Percentiles rank a stretch among this genome's conserved stretches.
Evolutionary conservation across 2,113 vertebrate genomes (phyloP).

Genomic region (Anhinga rufa): DNA sequence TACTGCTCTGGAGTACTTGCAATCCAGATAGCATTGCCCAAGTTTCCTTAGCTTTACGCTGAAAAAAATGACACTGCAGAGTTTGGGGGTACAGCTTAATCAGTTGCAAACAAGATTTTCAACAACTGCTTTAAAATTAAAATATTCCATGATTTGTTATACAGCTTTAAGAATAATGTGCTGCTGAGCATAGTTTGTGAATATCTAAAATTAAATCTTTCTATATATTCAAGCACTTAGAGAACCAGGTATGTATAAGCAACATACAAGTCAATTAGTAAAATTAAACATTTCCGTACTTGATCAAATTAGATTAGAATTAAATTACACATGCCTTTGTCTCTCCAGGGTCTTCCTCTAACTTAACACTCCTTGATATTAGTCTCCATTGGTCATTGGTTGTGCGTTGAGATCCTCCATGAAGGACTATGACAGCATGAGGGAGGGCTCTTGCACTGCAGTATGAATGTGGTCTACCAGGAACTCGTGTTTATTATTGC

Average conservation of each 20-base stretch:
- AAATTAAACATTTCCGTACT: neutral
- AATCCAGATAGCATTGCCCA: neutral
- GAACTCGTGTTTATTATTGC: neutral
- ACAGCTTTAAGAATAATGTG: neutral
- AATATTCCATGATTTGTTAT: neutral
- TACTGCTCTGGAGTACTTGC: neutral
- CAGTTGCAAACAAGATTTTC: neutral
- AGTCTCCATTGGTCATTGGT: neutral
- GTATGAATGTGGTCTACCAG: neutral
- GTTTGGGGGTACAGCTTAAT: neutral
- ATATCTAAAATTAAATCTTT: neutral
- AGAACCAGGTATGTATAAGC: neutral
- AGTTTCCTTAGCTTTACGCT: neutral
- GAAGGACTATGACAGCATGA: neutral
- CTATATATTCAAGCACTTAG: neutral
- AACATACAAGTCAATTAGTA: neutral
- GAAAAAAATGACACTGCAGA: neutral
- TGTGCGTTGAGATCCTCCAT: neutral
- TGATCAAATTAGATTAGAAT: neutral
- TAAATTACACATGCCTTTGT: neutral
- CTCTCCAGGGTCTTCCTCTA: neutral
- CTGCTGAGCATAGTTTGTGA: neutral
- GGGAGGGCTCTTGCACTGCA: neutral
- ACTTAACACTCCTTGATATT: neutral
- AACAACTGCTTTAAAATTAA: neutral